A percentile compares a stretch with the other conserved stretches of the same genome.
Evolutionary conservation across 2,888 invertebrate genomes (phyloP).

Genomic region (Ommatoiulus sabulosus): DNA sequence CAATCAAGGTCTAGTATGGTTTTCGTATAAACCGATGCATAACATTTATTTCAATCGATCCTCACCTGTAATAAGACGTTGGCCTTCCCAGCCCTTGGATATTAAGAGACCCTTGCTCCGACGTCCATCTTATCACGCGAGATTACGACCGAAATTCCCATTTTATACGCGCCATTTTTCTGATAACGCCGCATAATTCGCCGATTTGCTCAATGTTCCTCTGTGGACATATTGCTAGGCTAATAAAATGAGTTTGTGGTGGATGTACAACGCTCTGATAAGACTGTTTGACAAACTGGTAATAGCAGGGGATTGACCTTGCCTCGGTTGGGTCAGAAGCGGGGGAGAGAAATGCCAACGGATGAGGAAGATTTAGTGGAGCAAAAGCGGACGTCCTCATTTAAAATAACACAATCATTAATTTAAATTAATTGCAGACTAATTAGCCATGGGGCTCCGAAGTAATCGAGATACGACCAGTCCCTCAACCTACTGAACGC

Average conservation of each 20-base stretch:
- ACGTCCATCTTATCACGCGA: too few species aligned
- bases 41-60: too few species aligned
- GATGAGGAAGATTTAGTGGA: neutral
- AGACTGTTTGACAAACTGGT: neutral
- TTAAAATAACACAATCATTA: neutral
- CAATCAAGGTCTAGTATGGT: too few species aligned
- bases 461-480: neutral
- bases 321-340: neutral
- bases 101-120: too few species aligned
- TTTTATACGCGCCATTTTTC: neutral
- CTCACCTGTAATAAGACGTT: too few species aligned
- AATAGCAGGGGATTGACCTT: slow-evolving; percentile 28
- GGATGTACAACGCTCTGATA: neutral
- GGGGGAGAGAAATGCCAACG: slow-evolving; percentile 27
- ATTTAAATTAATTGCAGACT: neutral
- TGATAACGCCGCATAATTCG: neutral
- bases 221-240: neutral
- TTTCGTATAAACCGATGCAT: too few species aligned
- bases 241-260: too few species aligned
- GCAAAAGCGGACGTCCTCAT: neutral
- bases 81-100: too few species aligned
- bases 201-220: neutral
- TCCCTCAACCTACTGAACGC: neutral
- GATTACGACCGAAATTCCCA: neutral
- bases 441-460: neutral